phyloP scores from a whole-genome alignment of 2,888 invertebrate genomes.

The Eupithecia insigniata region DNA sequence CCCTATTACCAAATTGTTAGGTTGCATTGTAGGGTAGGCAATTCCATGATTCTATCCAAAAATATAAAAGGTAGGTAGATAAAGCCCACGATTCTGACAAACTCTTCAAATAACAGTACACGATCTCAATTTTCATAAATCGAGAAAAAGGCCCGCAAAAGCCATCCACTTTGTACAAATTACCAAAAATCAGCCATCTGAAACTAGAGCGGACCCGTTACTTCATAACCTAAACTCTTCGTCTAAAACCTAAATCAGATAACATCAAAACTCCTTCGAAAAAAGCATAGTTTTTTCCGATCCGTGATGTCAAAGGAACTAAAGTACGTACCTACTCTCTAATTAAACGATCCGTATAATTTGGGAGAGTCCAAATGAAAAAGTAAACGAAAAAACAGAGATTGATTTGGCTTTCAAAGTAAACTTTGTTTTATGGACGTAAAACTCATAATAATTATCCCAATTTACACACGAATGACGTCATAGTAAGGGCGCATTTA shows the following conservation, averaged over 20 bases:
- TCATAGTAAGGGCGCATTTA: neutral
- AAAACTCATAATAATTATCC: neutral
- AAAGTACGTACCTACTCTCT: conserved; percentile 17
- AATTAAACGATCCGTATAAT: conserved; percentile 26
- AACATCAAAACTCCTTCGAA: conserved; percentile 22
- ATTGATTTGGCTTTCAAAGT: conserved; percentile 4
- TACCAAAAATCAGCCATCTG: neutral
- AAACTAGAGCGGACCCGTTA: neutral
- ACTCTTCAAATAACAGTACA: too few species aligned
- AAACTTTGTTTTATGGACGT: neutral
- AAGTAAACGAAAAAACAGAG: conserved; percentile 4
- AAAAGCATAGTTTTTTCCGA: conserved; percentile 16
- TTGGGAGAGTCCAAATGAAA: conserved; percentile 21
- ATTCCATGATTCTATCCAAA: too few species aligned
- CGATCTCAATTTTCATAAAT: neutral
- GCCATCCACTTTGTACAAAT: neutral
- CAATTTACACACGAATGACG: neutral
- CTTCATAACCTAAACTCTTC: neutral
- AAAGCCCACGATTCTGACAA: too few species aligned
- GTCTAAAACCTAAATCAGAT: conserved; percentile 16
- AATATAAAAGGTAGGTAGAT: too few species aligned
- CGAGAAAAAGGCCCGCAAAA: neutral
- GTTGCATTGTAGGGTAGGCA: too few species aligned
- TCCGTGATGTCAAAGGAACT: conserved; percentile 27
- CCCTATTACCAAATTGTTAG: too few species aligned